These are phyloP conservation scores for Thera obeliscata DNA, from an alignment of 2,888 invertebrate genomes.

Conservation along the genomic window DNA sequence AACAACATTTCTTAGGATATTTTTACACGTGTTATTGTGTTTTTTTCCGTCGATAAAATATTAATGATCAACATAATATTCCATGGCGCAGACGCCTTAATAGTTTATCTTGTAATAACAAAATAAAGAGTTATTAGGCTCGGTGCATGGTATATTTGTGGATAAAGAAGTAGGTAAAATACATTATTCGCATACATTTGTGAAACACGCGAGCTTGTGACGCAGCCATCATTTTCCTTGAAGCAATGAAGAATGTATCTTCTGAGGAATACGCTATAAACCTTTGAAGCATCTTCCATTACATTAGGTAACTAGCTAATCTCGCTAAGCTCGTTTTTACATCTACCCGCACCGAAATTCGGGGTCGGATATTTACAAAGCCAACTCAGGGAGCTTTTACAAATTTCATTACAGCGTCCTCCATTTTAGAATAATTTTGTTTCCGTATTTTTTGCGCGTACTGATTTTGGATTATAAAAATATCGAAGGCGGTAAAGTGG, in stretches of 20 bases:
- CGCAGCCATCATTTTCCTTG: conserved; percentile 8
- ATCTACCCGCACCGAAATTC: conserved; percentile 33
- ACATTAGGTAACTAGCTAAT: conserved; percentile 71
- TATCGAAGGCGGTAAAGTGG: conserved; percentile 23
- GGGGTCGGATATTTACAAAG: conserved; percentile 59
- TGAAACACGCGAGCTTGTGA: conserved; percentile 9
- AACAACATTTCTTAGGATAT: too few species aligned
- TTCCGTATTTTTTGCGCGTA: conserved; percentile 33
- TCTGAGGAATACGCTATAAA: conserved; percentile 48
- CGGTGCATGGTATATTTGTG: neutral
- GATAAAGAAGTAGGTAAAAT: neutral
- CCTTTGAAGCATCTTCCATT: conserved; percentile 69
- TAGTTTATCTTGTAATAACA: too few species aligned
- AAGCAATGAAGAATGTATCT: conserved; percentile 44
- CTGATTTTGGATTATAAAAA: conserved; percentile 27
- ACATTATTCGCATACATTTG: conserved; percentile 3
- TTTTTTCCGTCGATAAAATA: too few species aligned
- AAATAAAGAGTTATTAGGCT: neutral
- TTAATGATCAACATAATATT: too few species aligned
- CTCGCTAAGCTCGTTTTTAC: conserved; percentile 60
- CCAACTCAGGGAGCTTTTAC: conserved; percentile 53
- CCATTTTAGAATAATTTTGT: conserved; percentile 35
- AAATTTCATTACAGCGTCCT: conserved; percentile 58
- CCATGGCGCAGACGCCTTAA: too few species aligned
- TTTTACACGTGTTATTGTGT: too few species aligned